Base-by-base conservation (phyloP, 2,113 vertebrate genomes). In the Paracyprichromis sp. region DNA sequence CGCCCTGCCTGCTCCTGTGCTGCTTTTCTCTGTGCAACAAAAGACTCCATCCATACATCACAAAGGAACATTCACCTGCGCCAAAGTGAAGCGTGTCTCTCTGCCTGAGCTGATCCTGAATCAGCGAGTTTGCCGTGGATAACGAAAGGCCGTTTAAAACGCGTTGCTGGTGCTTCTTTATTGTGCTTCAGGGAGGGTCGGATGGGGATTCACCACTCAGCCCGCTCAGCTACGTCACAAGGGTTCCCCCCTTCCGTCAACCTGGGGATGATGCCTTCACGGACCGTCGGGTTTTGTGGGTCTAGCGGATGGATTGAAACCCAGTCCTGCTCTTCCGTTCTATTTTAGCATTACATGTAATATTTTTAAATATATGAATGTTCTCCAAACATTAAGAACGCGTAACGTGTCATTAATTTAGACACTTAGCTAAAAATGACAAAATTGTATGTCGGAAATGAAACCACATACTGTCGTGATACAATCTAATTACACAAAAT, bases 221-320 rank as follows among this genome's bases (percentile, higher is more conserved):
- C 11, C 89, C 57, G 88, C 90, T 80, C 84, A 45, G 61, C 82
- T 88, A 95, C 95, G 93, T 95, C 95, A 50, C 9, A 45, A 73
- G 69, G 92, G 92, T 92, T 95, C 92, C 94, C 94, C 89, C 83
- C 78, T 90, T 87, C 82, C 78, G 81, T 84, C 89, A 80, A 17
- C 59, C 57, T 21, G 63, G 31, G 5, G 40, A 54, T 80, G 93
- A 5, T 88, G 92, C 92, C 14, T 92, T 92, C 86, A 91, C 0
- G 45, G 2, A 9, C n/a, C 5, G 89, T 92, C 43, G 91, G 93
- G 84, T 3, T 3, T 76, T 66, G 12, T 3, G 5, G 0, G 0
- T 19, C 8, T 13, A 1, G 14, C 5, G 26, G 26, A 24, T 3
- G 4, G 36, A 21, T 24, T 19, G 29, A 11, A 13, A 43, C 45